Percentiles rank a stretch among this genome's conserved stretches.
Conservation (phyloP, 2,888 invertebrate species). For the Phasia obesa region DNA sequence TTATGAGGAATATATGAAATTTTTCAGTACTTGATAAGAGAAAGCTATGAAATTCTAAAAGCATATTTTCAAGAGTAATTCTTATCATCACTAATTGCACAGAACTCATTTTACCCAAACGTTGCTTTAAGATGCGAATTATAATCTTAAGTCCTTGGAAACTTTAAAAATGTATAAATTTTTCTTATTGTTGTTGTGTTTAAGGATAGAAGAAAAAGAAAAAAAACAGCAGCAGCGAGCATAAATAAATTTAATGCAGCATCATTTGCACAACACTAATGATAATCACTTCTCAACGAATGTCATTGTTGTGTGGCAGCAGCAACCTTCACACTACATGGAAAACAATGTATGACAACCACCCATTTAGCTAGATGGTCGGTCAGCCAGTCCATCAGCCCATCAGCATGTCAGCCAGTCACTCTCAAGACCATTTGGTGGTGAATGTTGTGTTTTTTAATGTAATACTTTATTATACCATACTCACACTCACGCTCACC, state of each 20-base stretch:
- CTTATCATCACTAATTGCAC: background rate
- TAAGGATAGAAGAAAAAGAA: conserved; percentile 1
- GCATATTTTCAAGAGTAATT: too few relatives aligned
- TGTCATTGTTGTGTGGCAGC: conserved; percentile 51
- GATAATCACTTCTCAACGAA: conserved; percentile 63
- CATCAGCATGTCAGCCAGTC: conserved; percentile 9
- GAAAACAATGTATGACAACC: conserved; percentile 32
- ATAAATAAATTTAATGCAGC: conserved; percentile 60
- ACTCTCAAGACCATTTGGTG: conserved; percentile 41
- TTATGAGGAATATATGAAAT: too few relatives aligned
- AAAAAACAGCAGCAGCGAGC: conserved; percentile 12
- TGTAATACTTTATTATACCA: conserved; percentile 40
- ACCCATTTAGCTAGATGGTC: conserved; percentile 42
- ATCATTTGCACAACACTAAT: conserved; percentile 68
- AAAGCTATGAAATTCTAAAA: too few relatives aligned
- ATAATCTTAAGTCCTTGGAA: background rate
- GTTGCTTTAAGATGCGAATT: background rate
- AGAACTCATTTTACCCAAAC: background rate
- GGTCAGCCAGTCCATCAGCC: conserved; percentile 36
- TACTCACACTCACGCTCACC: conserved; percentile 1
- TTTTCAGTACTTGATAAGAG: too few relatives aligned
- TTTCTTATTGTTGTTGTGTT: background rate
- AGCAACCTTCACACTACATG: conserved; percentile 31
- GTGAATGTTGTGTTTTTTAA: conserved; percentile 47
- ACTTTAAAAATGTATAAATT: conserved; percentile 37